Evolutionary conservation across 2,113 vertebrate genomes (phyloP).

Genomic region (Cranoglanis bouderius): DNA sequence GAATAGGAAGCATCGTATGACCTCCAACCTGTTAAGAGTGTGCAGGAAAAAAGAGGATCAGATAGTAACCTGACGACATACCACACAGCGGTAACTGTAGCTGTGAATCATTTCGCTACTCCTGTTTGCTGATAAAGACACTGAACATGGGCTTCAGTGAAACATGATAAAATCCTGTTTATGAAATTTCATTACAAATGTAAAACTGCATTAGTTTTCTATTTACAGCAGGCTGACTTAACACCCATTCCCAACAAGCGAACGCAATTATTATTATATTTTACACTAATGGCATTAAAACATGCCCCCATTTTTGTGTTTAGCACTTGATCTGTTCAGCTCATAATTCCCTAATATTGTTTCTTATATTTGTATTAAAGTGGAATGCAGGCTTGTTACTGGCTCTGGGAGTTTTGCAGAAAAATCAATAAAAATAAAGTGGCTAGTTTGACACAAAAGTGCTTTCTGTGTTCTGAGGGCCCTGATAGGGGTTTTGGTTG

Average conservation of each 20-base stretch:
- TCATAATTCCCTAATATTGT: background rate
- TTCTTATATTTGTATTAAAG: background rate
- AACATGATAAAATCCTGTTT: background rate
- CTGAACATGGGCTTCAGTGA: background rate
- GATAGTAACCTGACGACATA: background rate
- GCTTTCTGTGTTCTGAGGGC: background rate
- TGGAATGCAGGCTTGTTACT: background rate
- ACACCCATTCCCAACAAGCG: background rate
- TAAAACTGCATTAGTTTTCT: background rate
- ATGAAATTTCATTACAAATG: background rate
- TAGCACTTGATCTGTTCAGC: background rate
- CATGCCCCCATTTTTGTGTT: background rate
- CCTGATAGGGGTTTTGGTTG: background rate
- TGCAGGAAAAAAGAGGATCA: background rate
- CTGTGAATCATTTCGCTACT: background rate
- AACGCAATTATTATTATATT: background rate
- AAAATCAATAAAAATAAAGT: slow-evolving; percentile 7
- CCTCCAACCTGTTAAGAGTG: slow-evolving; percentile 84
- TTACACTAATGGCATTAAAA: background rate
- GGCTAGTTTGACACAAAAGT: background rate
- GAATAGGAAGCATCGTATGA: slow-evolving; percentile 97
- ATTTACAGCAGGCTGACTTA: background rate
- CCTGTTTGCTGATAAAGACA: background rate
- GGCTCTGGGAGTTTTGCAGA: background rate
- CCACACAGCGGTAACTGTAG: background rate